Evolutionary conservation across 1,140 invertebrate genomes (phyloP).

Genomic region (Platorchestia sp.): DNA sequence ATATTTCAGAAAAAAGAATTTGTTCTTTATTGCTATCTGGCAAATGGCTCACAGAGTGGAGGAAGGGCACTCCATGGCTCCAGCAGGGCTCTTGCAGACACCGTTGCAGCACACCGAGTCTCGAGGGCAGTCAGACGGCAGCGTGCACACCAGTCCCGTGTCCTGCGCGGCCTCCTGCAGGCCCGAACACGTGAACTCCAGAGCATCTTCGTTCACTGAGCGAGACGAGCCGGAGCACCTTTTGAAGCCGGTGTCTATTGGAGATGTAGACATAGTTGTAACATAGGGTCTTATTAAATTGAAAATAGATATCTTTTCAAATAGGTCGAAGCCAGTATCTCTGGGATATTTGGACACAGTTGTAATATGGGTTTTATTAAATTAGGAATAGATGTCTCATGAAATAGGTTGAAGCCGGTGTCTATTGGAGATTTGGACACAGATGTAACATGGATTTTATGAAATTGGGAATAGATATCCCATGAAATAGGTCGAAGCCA

Average conservation of each 20-base stretch:
- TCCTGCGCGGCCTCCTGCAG: not conserved
- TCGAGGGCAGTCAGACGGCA: slow-evolving; percentile 37
- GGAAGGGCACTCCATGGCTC: not conserved
- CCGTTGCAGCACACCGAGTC: slow-evolving; percentile 32
- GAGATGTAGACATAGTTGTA: too few species aligned
- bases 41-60: slow-evolving; percentile 14
- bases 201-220: not conserved
- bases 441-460: too few species aligned
- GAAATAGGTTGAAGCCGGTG: too few species aligned
- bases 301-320: too few species aligned
- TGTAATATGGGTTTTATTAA: too few species aligned
- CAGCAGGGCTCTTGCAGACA: slow-evolving; percentile 9
- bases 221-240: not conserved
- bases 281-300: too few species aligned
- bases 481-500: too few species aligned
- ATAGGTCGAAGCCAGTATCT: too few species aligned
- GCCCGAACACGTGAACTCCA: not conserved
- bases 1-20: not conserved
- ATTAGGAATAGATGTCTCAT: too few species aligned
- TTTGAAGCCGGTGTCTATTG: not conserved
- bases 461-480: too few species aligned
- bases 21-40: not conserved
- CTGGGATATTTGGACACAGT: too few species aligned
- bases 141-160: slow-evolving; percentile 8
- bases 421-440: too few species aligned